Conservation (phyloP, 2,888 invertebrate species). For the Noctua comes region DNA sequence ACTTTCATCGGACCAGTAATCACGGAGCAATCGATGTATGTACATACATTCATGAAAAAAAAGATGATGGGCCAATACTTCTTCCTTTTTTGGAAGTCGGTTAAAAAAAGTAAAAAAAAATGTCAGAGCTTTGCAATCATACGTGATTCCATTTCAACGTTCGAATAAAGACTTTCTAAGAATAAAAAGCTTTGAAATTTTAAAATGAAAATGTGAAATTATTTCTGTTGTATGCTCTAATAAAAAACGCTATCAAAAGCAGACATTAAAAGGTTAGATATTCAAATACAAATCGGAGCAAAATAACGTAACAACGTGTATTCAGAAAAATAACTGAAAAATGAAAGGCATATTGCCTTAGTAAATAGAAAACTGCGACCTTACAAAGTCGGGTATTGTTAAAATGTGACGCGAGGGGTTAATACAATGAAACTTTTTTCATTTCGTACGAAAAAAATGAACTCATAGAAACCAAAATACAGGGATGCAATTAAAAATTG, state of each 20-base stretch:
- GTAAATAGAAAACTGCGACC: slow-evolving; percentile 62
- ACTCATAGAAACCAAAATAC: slow-evolving; percentile 62
- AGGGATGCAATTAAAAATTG: slow-evolving; percentile 56
- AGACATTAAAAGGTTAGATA: slow-evolving; percentile 21
- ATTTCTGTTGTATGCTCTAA: neutral
- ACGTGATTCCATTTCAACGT: slow-evolving; percentile 5
- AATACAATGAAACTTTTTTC: slow-evolving; percentile 81
- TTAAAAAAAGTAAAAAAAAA: neutral
- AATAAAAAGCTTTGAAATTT: slow-evolving; percentile 15
- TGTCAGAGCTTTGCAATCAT: slow-evolving; percentile 8
- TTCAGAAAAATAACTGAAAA: slow-evolving; percentile 47
- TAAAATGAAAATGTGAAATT: neutral
- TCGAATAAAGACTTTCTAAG: neutral
- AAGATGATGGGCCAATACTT: no score
- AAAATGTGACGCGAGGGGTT: slow-evolving; percentile 73
- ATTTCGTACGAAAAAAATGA: slow-evolving; percentile 73
- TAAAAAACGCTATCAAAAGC: slow-evolving; percentile 17
- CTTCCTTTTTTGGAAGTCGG: no score
- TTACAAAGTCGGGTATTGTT: slow-evolving; percentile 69
- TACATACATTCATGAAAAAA: no score
- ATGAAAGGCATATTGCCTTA: slow-evolving; percentile 52
- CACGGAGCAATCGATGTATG: no score
- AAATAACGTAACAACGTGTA: slow-evolving; percentile 30
- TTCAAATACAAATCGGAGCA: neutral
- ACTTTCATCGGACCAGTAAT: no score